A percentile compares a stretch with the other conserved stretches of the same genome.
Evolutionary conservation across 2,797 vertebrate genomes (phyloP).

Genomic region (Acanthornis magna): DNA sequence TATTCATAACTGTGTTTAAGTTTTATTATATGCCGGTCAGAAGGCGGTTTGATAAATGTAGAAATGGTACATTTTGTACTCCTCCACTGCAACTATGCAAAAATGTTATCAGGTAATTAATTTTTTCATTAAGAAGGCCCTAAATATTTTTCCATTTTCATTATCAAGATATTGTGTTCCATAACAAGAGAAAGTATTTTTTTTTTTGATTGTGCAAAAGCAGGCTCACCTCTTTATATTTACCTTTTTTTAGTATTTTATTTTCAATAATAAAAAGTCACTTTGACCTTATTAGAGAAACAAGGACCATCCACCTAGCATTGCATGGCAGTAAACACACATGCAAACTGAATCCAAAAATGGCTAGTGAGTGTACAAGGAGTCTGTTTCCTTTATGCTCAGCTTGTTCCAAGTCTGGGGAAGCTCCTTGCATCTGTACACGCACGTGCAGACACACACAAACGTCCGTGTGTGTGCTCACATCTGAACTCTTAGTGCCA

Average conservation of each 20-base stretch:
- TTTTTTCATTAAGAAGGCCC: conserved; percentile 49
- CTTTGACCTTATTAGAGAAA: background rate
- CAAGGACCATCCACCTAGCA: background rate
- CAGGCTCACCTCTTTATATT: background rate
- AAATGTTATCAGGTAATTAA: conserved; percentile 60
- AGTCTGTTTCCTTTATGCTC: background rate
- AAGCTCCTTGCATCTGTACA: background rate
- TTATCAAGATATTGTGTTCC: conserved; percentile 20
- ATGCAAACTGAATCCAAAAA: background rate
- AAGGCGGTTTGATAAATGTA: conserved; percentile 24
- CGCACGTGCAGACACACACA: accelerated
- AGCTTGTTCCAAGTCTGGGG: background rate
- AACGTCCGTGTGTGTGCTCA: accelerated
- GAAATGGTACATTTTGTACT: conserved; percentile 1
- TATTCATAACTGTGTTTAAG: background rate
- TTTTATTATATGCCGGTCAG: background rate
- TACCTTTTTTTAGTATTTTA: background rate
- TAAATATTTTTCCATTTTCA: conserved; percentile 30
- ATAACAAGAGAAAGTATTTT: background rate
- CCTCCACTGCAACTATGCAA: background rate
- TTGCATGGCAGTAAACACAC: background rate
- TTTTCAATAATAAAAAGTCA: background rate
- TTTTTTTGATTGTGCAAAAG: background rate
- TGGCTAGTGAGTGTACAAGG: background rate
- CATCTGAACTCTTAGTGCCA: background rate